Percentiles rank a stretch among this genome's conserved stretches.
Conservation (phyloP, 2,888 invertebrate species). For the Drosophila acutilabella region DNA sequence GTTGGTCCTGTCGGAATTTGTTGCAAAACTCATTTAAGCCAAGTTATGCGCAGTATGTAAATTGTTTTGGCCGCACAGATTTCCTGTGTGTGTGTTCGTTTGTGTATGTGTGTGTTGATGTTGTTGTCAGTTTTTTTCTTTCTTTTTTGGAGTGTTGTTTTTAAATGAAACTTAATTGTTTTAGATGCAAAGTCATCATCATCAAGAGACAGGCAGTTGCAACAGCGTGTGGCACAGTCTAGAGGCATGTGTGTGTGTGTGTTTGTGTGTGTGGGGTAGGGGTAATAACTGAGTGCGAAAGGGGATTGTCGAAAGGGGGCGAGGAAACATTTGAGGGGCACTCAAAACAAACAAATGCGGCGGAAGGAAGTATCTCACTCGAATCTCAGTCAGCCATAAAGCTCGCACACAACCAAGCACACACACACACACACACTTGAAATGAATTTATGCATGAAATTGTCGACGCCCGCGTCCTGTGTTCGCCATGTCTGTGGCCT, state of each 20-base stretch:
- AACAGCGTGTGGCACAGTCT: background rate
- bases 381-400: conserved; percentile 75
- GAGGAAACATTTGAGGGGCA: background rate
- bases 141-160: conserved; percentile 36
- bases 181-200: conserved; percentile 80
- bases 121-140: conserved; percentile 12
- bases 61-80: conserved; percentile 75
- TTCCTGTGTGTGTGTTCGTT: conserved; percentile 6
- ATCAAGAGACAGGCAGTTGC: conserved; percentile 28
- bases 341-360: conserved; percentile 66
- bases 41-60: conserved; percentile 83
- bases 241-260: background rate
- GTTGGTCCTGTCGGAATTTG: conserved; percentile 70
- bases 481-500: conserved; percentile 75
- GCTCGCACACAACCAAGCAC: conserved; percentile 40
- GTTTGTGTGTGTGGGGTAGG: background rate
- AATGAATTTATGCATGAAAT: conserved; percentile 82
- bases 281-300: background rate
- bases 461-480: conserved; percentile 81
- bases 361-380: conserved; percentile 81
- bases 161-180: conserved; percentile 80
- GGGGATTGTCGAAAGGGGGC: background rate
- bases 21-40: conserved; percentile 80
- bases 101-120: conserved; percentile 4
- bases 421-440: conserved; percentile 17